phyloP scores from a whole-genome alignment of 2,888 invertebrate species.

The Athalia circularis region DNA sequence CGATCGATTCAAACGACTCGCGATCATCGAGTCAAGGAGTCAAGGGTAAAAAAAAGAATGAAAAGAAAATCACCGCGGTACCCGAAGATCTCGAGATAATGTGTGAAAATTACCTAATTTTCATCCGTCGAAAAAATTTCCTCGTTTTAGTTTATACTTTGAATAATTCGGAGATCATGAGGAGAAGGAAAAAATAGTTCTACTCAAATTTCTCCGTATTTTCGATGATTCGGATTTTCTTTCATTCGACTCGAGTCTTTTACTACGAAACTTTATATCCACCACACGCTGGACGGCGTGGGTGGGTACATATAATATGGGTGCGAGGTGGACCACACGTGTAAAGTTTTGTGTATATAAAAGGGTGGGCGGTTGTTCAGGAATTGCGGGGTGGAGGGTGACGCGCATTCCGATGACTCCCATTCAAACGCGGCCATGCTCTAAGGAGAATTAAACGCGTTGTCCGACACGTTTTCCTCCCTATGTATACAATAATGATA shows the following conservation, averaged over 20 bases:
- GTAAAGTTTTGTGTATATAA: slow-evolving; percentile 61
- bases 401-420: slow-evolving; percentile 64
- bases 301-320: slow-evolving; percentile 53
- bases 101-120: no score
- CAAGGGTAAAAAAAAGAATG: not conserved
- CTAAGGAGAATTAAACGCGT: slow-evolving; percentile 53
- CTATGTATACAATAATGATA: slow-evolving; percentile 13
- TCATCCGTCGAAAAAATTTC: no score
- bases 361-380: slow-evolving; percentile 52
- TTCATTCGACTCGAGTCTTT: not conserved
- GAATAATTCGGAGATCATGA: no score
- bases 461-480: slow-evolving; percentile 66
- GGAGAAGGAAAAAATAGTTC: no score
- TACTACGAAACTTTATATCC: not conserved
- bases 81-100: no score
- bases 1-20: slow-evolving; percentile 9
- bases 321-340: slow-evolving; percentile 48
- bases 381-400: slow-evolving; percentile 55
- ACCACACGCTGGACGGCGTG: slow-evolving; percentile 10
- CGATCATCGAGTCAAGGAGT: not conserved
- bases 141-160: no score
- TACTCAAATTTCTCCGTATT: no score
- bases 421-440: slow-evolving; percentile 67
- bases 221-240: not conserved
- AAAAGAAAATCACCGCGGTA: not conserved